Base-by-base conservation (phyloP, 2,888 invertebrate genomes). In the Loripinus fragilis region DNA sequence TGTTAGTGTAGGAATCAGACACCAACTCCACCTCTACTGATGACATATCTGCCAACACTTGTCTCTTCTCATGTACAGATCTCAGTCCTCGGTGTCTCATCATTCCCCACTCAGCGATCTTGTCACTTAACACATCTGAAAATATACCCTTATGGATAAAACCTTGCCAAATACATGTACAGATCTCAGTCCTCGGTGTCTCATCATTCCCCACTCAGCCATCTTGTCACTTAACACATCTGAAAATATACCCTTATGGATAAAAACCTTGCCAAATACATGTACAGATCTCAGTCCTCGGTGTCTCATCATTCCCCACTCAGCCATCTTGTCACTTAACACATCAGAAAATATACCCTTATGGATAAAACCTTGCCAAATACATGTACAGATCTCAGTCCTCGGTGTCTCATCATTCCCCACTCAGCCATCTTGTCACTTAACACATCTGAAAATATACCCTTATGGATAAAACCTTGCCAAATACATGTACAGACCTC, bases 1-100 rank as follows among this genome's bases (percentile, higher is more conserved):
- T 81, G 75, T 83, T 83, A 60, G 76, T 71, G 35, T 76, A 78
- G 10, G 80, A 71, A 48, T 83, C 83, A 17, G 83, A 83, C 66
- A 78, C 69, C 0, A 83, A 75, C 20, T 65, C 50, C 3, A 81
- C 74, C 30, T 66, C 73, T n/a, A 80, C 60, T 1, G 71, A 41
- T 8, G 78, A 78, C 72, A 77, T 45, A 23, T 77, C 72, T 25
- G 35, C 55, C 71, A 78, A 38, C 25, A 45, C 52, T 28, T 74
- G 71, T 30, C 73, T 69, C 42, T 67, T 67, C 42, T 67, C 67
- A 20, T 67, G 38, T 8, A 67, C 42, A 23, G 67, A 42, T 20
- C 67, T 7, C 33, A 60, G 60, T 33, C 60, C 60, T 20, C 60
- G 10, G 33, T 60, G 60, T 17, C 60, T 30, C 60, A 60, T 60